phyloP scores from a whole-genome alignment of 23 tunicate genomes.

The Trididemnum clinides region DNA sequence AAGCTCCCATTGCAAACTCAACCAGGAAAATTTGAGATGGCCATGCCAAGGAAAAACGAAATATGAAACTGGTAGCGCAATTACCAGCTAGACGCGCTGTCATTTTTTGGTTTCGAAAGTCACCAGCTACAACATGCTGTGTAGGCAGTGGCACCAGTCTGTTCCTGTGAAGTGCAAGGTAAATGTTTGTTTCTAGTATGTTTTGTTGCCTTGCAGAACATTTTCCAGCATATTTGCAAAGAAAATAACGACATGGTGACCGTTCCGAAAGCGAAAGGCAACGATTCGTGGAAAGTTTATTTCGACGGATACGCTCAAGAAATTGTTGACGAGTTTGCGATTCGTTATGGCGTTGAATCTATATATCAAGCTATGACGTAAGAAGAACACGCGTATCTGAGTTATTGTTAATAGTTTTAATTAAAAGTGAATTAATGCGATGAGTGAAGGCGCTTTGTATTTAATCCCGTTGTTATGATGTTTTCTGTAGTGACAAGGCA shows the following conservation, averaged over 20 bases:
- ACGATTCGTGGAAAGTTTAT: conserved; percentile 78
- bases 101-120: neutral
- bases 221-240: conserved; percentile 76
- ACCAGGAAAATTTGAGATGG: too few relatives aligned
- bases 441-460: too few relatives aligned
- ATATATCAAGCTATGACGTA: conserved; percentile 95
- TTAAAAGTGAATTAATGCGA: too few relatives aligned
- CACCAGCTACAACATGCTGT: neutral
- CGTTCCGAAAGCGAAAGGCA: conserved; percentile 38
- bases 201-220: conserved; percentile 31
- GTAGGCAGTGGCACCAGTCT: neutral
- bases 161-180: too few relatives aligned
- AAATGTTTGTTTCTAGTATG: too few relatives aligned
- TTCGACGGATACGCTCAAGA: conserved; percentile 72
- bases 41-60: too few relatives aligned
- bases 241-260: conserved; percentile 53
- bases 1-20: too few relatives aligned
- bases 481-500: too few relatives aligned
- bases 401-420: too few relatives aligned
- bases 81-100: too few relatives aligned
- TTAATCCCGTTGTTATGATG: too few relatives aligned
- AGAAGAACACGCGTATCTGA: neutral
- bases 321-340: conserved; percentile 92
- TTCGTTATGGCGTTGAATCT: conserved; percentile 93
- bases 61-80: too few relatives aligned